These are phyloP conservation scores for Parotocinclus haroldoi DNA, from an alignment of 2,797 vertebrate species.

Conservation along the genomic window DNA sequence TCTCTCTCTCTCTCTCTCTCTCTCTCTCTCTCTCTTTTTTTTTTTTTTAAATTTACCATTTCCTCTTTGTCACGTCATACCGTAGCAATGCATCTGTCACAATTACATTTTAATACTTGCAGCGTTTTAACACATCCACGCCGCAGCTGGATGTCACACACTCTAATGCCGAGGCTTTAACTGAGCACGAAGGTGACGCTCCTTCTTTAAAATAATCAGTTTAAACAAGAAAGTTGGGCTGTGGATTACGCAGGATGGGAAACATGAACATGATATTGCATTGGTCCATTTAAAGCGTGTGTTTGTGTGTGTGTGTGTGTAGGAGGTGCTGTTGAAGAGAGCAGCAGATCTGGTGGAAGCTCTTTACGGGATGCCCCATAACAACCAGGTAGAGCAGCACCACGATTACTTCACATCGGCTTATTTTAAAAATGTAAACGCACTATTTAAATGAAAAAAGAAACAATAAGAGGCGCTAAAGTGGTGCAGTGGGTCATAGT, in stretches of 20 bases:
- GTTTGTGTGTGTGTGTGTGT: conserved; percentile 37
- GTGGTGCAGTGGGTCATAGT: too few relatives aligned
- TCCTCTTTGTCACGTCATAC: conserved; percentile 31
- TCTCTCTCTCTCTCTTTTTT: too few relatives aligned
- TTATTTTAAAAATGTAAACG: too few relatives aligned
- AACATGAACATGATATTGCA: neutral
- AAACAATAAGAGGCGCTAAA: too few relatives aligned
- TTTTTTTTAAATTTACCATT: too few relatives aligned
- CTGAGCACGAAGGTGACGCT: neutral
- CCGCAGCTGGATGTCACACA: neutral
- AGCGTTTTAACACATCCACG: conserved; percentile 9
- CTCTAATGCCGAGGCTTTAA: neutral
- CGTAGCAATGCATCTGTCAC: conserved; percentile 9
- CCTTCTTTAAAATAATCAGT: neutral
- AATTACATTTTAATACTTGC: conserved; percentile 28
- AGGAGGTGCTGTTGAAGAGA: conserved; percentile 78
- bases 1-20: too few relatives aligned
- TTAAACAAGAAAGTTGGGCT: neutral
- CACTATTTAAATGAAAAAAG: too few relatives aligned
- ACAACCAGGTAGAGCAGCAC: conserved; percentile 67
- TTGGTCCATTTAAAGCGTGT: conserved; percentile 1
- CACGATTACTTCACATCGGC: too few relatives aligned
- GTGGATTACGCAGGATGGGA: neutral
- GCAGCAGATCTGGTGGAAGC: conserved; percentile 78
- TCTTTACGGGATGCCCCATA: conserved; percentile 77